Percentiles rank a stretch among this genome's conserved stretches.
phyloP scores from a whole-genome alignment of 2,888 invertebrate genomes.

The Cephus spinipes region DNA sequence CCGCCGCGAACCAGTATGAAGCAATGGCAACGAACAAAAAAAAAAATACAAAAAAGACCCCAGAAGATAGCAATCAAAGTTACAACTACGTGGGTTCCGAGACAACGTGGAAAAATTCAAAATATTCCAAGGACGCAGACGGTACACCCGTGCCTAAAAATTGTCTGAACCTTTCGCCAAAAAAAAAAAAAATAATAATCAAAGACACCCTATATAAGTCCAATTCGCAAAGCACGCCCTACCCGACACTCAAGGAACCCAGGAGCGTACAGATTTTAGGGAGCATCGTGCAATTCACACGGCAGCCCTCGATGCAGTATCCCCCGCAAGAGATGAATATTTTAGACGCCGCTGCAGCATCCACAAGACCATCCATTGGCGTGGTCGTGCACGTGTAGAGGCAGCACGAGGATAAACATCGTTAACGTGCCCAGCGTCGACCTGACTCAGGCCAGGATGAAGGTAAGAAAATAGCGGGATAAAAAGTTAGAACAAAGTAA shows the following conservation, averaged over 20 bases:
- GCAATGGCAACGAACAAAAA: neutral
- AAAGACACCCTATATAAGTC: neutral
- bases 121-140: neutral
- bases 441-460: neutral
- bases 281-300: neutral
- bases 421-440: neutral
- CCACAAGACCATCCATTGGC: neutral
- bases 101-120: neutral
- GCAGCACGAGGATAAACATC: neutral
- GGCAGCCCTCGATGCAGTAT: neutral
- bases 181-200: neutral
- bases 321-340: neutral
- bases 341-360: neutral
- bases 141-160: neutral
- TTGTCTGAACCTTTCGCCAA: neutral
- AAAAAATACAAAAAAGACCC: neutral
- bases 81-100: neutral
- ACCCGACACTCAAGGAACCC: neutral
- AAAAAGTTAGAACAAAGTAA: neutral
- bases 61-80: neutral
- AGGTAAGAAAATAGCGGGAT: neutral
- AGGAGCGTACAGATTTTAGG: neutral
- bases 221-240: neutral
- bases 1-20: no score
- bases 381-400: neutral